These are phyloP conservation scores for Rhabdomys pumilio DNA, from an alignment of 2,797 vertebrate species.

Conservation along the genomic window DNA sequence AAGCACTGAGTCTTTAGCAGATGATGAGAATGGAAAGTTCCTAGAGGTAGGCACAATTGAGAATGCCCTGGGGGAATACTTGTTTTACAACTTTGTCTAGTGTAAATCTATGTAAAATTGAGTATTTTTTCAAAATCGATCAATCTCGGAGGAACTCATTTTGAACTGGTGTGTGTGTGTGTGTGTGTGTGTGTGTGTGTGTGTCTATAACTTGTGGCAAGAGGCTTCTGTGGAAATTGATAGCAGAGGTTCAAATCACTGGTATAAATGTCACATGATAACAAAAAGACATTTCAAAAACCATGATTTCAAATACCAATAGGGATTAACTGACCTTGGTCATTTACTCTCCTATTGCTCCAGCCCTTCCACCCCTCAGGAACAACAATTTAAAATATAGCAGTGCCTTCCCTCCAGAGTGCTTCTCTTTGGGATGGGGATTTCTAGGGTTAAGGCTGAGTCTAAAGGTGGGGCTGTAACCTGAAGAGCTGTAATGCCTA, in stretches of 20 bases:
- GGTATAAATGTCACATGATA: not conserved
- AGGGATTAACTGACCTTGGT: not conserved
- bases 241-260: slow-evolving; percentile 9
- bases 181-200: not conserved
- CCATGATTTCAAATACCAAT: not conserved
- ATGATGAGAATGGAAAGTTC: not conserved
- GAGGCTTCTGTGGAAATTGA: slow-evolving; percentile 50
- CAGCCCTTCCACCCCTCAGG: not conserved
- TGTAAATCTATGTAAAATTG: slow-evolving; percentile 29
- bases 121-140: slow-evolving; percentile 28
- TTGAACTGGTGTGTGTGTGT: slow-evolving; percentile 12
- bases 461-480: not conserved
- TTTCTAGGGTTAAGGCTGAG: not conserved
- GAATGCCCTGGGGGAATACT: not conserved
- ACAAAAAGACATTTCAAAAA: slow-evolving; percentile 21
- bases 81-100: slow-evolving; percentile 49
- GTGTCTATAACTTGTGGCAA: not conserved
- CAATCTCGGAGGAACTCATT: slow-evolving; percentile 25
- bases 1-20: not conserved
- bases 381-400: slow-evolving; percentile 10
- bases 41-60: not conserved
- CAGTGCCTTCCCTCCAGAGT: slow-evolving; percentile 1
- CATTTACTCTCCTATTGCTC: not conserved
- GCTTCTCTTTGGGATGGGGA: not conserved
- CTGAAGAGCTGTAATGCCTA: not conserved